These are phyloP conservation scores for Blomia tropicalis DNA, from an alignment of 2,888 invertebrate genomes.

Conservation along the genomic window DNA sequence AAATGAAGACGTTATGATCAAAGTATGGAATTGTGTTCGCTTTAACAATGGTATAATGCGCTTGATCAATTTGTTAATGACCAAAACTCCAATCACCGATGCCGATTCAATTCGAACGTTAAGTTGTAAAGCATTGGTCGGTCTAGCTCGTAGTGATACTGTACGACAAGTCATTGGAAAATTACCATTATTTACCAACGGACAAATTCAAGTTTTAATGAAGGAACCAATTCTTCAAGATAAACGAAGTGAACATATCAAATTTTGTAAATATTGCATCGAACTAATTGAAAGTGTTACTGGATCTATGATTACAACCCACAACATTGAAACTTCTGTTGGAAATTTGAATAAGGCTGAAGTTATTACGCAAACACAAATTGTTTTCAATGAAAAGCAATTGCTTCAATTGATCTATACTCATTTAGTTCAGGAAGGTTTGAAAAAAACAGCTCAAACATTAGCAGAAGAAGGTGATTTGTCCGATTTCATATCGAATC, in stretches of 20 bases:
- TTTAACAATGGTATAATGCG: slow-evolving; percentile 93
- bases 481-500: slow-evolving; percentile 31
- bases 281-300: slow-evolving; percentile 75
- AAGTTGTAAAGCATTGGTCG: slow-evolving; percentile 75
- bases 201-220: slow-evolving; percentile 81
- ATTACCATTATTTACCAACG: slow-evolving; percentile 77
- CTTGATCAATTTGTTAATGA: slow-evolving; percentile 67
- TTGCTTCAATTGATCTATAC: slow-evolving; percentile 76
- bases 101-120: slow-evolving; percentile 84
- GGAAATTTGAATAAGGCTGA: slow-evolving; percentile 60
- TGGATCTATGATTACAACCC: slow-evolving; percentile 54
- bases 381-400: slow-evolving; percentile 83
- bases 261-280: slow-evolving; percentile 83
- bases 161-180: slow-evolving; percentile 84
- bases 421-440: slow-evolving; percentile 62
- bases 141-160: slow-evolving; percentile 78
- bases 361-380: slow-evolving; percentile 87
- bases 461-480: slow-evolving; percentile 56
- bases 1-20: slow-evolving; percentile 65
- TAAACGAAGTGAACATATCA: slow-evolving; percentile 81
- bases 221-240: slow-evolving; percentile 92
- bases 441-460: slow-evolving; percentile 51
- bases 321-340: slow-evolving; percentile 43
- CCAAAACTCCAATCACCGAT: slow-evolving; percentile 86
- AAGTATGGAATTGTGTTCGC: slow-evolving; percentile 83